Conservation (phyloP, 2,888 invertebrate species). For the Caenorhabditis panamensis region DNA sequence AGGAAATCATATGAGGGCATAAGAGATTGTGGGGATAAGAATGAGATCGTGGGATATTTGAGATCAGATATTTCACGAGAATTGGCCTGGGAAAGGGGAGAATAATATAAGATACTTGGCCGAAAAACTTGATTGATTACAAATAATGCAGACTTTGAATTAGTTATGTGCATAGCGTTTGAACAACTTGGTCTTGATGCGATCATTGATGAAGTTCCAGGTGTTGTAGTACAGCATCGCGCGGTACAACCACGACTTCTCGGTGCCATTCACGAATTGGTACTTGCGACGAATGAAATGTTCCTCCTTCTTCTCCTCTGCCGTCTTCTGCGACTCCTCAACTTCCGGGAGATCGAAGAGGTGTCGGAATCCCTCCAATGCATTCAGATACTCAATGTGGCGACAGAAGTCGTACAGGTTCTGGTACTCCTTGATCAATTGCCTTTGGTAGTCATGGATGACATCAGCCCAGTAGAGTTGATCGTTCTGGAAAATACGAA, state of each 20-base stretch:
- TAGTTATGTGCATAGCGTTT: not conserved
- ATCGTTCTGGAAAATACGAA: constrained; percentile 25
- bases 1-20: too few species aligned
- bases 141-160: too few species aligned
- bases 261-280: not conserved
- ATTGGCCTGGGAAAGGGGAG: too few species aligned
- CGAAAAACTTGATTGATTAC: too few species aligned
- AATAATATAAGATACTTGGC: too few species aligned
- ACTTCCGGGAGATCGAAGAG: not conserved
- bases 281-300: constrained; percentile 15
- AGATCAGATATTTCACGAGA: too few species aligned
- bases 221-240: not conserved
- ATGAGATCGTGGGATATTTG: too few species aligned
- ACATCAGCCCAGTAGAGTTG: not conserved
- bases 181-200: not conserved
- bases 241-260: not conserved
- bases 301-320: not conserved
- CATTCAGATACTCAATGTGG: constrained; percentile 3
- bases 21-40: too few species aligned
- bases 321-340: not conserved
- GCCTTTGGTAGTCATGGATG: not conserved
- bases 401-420: constrained; percentile 14
- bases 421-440: constrained; percentile 2
- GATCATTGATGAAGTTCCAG: not conserved
- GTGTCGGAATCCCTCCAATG: constrained; percentile 14